Conservation (phyloP, 2,888 invertebrate genomes). For the Stenichneumon culpator region DNA sequence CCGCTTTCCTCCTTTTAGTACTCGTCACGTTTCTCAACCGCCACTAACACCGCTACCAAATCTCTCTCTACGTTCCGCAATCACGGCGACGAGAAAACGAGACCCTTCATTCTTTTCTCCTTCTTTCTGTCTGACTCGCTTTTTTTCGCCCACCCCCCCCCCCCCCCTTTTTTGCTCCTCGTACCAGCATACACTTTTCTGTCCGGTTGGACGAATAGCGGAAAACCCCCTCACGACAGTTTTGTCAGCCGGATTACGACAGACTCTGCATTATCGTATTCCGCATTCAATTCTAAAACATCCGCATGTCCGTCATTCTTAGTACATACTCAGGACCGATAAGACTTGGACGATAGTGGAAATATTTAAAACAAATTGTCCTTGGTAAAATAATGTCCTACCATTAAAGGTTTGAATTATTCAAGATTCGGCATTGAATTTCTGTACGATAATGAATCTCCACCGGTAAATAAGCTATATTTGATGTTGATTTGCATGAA, state of each 20-base stretch:
- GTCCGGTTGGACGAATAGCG: constrained; percentile 23
- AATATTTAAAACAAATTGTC: too few species aligned
- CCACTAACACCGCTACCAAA: constrained; percentile 65
- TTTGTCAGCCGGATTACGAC: not conserved
- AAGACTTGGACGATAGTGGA: not conserved
- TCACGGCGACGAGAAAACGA: constrained; percentile 59
- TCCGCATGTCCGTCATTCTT: not conserved
- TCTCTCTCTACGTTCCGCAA: constrained; percentile 45
- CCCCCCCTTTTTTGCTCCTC: constrained; percentile 5
- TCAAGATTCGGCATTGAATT: too few species aligned
- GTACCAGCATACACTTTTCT: constrained; percentile 17
- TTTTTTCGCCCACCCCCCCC: constrained; percentile 11
- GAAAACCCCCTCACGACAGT: not conserved
- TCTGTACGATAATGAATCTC: not conserved
- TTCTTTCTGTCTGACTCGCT: constrained; percentile 11
- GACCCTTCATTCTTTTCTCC: constrained; percentile 40
- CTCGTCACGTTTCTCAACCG: constrained; percentile 71
- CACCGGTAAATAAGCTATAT: not conserved
- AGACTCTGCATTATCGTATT: not conserved
- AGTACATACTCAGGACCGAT: not conserved
- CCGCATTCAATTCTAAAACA: not conserved
- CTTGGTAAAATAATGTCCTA: not conserved
- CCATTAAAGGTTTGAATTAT: not conserved
- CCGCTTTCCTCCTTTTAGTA: constrained; percentile 65
- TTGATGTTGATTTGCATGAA: not conserved